Evolutionary conservation across 2,888 invertebrate genomes (phyloP).

Genomic region (Agrotis ipsilon): DNA sequence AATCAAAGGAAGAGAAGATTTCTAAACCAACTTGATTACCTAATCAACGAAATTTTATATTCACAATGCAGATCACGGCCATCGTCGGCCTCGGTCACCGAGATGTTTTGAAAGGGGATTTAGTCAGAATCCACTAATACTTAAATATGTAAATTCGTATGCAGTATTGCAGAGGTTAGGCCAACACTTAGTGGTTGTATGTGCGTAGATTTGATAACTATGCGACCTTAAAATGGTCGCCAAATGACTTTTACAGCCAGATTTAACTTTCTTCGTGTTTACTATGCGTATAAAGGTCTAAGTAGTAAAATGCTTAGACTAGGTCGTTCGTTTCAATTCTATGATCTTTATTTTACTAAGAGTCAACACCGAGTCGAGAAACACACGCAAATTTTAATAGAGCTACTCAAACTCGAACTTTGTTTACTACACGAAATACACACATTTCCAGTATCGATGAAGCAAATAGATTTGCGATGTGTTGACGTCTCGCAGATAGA

Average conservation of each 20-base stretch:
- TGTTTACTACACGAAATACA: too few relatives aligned
- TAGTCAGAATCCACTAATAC: constrained; percentile 59
- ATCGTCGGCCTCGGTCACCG: constrained; percentile 9
- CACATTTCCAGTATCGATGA: too few relatives aligned
- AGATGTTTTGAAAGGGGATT: constrained; percentile 73
- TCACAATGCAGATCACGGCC: constrained; percentile 75
- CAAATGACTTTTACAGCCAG: constrained; percentile 16
- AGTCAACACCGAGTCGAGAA: too few relatives aligned
- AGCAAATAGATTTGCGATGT: too few relatives aligned
- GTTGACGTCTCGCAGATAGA: too few relatives aligned
- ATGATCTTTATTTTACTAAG: neutral
- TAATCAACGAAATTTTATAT: constrained; percentile 73
- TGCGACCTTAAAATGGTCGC: constrained; percentile 28
- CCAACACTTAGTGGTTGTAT: constrained; percentile 58
- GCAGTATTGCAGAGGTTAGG: constrained; percentile 70
- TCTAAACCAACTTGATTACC: constrained; percentile 72
- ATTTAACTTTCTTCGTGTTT: constrained; percentile 4
- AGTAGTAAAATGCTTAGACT: constrained; percentile 4
- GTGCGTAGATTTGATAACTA: constrained; percentile 51
- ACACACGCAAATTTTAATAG: too few relatives aligned
- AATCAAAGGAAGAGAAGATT: constrained; percentile 64
- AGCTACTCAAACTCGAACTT: too few relatives aligned
- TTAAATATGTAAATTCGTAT: constrained; percentile 75
- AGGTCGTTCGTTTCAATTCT: constrained; percentile 6
- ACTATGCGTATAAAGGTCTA: constrained; percentile 6